Evolutionary conservation across 2,888 invertebrate genomes (phyloP).

Genomic region (Sarcophaga subvicina): DNA sequence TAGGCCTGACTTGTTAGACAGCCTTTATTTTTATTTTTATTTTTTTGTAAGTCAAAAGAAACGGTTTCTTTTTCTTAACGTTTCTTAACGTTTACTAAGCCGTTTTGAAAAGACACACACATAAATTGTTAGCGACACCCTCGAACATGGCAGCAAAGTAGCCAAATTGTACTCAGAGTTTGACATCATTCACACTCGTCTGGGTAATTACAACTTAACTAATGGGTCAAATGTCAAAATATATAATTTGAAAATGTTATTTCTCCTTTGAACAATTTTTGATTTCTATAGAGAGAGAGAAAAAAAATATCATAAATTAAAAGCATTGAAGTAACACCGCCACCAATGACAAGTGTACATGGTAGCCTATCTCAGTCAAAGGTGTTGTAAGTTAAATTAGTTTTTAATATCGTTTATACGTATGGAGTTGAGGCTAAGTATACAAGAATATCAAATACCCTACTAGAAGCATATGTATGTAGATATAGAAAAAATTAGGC

Average conservation of each 20-base stretch:
- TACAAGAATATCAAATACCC: not conserved
- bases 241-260: slow-evolving; percentile 42
- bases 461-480: not conserved
- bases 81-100: not conserved
- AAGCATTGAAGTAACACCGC: slow-evolving; percentile 7
- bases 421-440: not conserved
- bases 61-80: slow-evolving; percentile 6
- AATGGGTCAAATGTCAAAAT: slow-evolving; percentile 65
- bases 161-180: slow-evolving; percentile 45
- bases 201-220: slow-evolving; percentile 63
- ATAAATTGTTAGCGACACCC: slow-evolving; percentile 66
- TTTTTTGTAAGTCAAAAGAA: not conserved
- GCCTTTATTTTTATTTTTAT: slow-evolving; percentile 25
- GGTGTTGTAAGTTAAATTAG: not conserved
- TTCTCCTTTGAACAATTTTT: not conserved
- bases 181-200: slow-evolving; percentile 59
- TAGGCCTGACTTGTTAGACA: slow-evolving; percentile 67
- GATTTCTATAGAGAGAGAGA: not conserved
- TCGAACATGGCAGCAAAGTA: slow-evolving; percentile 56
- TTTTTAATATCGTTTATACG: not conserved
- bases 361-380: not conserved
- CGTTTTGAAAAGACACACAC: slow-evolving; percentile 8
- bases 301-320: slow-evolving; percentile 7
- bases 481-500: too few relatives aligned
- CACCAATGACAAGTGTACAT: slow-evolving; percentile 47